Base-by-base conservation (phyloP, 2,797 vertebrate genomes). In the Coendou prehensilis region DNA sequence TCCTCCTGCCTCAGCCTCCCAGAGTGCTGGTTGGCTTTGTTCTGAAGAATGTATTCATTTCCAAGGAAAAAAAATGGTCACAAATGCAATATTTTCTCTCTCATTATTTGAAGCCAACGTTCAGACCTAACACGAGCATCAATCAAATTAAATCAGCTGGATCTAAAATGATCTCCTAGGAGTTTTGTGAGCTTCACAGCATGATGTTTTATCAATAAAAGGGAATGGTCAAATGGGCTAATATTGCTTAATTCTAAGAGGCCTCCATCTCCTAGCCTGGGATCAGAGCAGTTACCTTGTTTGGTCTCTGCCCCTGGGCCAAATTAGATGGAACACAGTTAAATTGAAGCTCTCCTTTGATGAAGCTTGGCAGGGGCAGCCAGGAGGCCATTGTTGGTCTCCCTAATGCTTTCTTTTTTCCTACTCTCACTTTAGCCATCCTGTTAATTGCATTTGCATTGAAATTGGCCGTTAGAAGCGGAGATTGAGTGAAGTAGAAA, bases 81-180 rank as follows among this genome's bases (percentile, higher is more conserved):
- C 28, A 87, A 67, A 84, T 81, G 18, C 9, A n/a, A 17, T 78
- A 9, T 64, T 47, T n/a, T 41, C 33, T 90, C 59, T 81, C 50
- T 95, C n/a, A 0, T 96, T 97, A 83, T 86, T 94, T 28, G 63
- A 85, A 50, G 93, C 95, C 95, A 87, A 84, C 50, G 50, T 94
- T 87, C 95, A 88, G 91, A 57, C 57, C 20, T 90, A 83, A 28
- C 33, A 4, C 50, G 64, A 95, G 91, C 91, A 56, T 90, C 93
- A 73, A 52, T 87, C 88, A 89, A 80, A 85, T 93, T 96, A 96
- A 98, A 93, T 95, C 92, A 83, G 92, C 92, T 92, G 84, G 78
- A 67, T 91, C 93, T 87, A 57, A 85, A 94, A 95, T 50, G 78
- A 64, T 94, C 94, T 95, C 59, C 37, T 22, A 69, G 86, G 76